A percentile compares a stretch with the other conserved stretches of the same genome.
Conservation (phyloP, 2,888 invertebrate genomes). For the Scotopteryx bipunctaria region DNA sequence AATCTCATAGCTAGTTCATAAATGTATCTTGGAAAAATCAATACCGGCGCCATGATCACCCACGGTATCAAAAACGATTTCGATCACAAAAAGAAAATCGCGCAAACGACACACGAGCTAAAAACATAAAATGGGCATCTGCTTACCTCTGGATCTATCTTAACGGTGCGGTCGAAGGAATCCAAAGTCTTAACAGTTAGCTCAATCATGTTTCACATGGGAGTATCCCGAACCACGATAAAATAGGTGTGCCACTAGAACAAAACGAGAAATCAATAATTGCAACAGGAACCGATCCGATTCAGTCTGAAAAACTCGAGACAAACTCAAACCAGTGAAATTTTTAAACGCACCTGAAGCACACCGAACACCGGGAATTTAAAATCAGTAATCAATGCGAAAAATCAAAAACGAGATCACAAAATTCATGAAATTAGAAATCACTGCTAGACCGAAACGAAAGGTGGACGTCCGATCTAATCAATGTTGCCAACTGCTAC, state of each 20-base stretch:
- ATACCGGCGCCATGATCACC: too few species aligned
- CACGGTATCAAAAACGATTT: too few species aligned
- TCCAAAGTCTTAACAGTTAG: constrained; percentile 95
- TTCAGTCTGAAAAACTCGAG: too few species aligned
- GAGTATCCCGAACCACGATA: constrained; percentile 12
- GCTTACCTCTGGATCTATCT: constrained; percentile 92
- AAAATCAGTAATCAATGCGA: constrained; percentile 5
- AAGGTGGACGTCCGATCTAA: constrained; percentile 1
- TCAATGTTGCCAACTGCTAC: constrained; percentile 13
- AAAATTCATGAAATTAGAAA: constrained; percentile 5
- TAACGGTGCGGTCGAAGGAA: constrained; percentile 92
- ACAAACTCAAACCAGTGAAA: constrained; percentile 1
- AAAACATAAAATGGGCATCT: constrained; percentile 4
- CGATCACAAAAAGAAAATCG: not conserved
- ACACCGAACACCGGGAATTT: constrained; percentile 20
- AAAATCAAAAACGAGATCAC: not conserved
- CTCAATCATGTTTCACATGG: constrained; percentile 85
- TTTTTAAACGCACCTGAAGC: constrained; percentile 14
- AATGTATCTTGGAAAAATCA: too few species aligned
- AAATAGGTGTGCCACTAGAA: constrained; percentile 22
- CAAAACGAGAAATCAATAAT: constrained; percentile 30
- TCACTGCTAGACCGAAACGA: constrained; percentile 16
- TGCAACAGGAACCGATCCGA: constrained; percentile 17
- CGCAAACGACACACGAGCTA: constrained; percentile 1
- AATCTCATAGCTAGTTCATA: too few species aligned